Percentiles rank a stretch among this genome's conserved stretches.
Conservation (phyloP, 2,113 vertebrate species). For the Oreochromis tanganicae region DNA sequence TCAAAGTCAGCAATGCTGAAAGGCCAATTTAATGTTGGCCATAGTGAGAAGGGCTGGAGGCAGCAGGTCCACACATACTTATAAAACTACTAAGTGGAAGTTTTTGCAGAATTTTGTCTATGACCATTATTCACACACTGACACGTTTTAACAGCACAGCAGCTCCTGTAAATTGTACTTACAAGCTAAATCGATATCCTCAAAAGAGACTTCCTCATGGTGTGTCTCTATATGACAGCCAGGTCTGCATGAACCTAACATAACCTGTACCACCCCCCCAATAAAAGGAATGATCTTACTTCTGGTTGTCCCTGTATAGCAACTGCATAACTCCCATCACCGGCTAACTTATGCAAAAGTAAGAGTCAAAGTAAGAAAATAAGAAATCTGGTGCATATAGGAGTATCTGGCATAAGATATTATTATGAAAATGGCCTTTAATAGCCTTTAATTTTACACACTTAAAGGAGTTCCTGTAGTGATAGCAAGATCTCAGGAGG, state of each 20-base stretch:
- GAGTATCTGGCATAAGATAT: background rate
- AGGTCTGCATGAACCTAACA: background rate
- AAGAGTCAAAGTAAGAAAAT: background rate
- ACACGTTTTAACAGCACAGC: background rate
- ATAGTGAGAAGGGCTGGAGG: background rate
- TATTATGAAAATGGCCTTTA: background rate
- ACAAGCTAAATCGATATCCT: background rate
- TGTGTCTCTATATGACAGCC: background rate
- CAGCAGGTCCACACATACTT: background rate
- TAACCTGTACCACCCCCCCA: background rate
- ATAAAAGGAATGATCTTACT: background rate
- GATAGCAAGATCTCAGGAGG: background rate
- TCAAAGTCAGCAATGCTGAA: background rate
- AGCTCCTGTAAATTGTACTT: background rate
- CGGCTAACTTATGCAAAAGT: background rate
- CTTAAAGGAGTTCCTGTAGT: background rate
- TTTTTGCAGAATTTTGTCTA: background rate
- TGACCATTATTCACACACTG: background rate
- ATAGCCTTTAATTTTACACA: background rate
- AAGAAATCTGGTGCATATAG: background rate
- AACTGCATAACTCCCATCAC: background rate
- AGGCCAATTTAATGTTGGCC: background rate
- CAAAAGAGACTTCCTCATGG: background rate
- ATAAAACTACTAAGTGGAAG: background rate
- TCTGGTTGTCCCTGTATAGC: background rate